A percentile compares a stretch with the other conserved stretches of the same genome.
Conservation (phyloP, 23 tunicate species). For the Oikopleura albicans region DNA sequence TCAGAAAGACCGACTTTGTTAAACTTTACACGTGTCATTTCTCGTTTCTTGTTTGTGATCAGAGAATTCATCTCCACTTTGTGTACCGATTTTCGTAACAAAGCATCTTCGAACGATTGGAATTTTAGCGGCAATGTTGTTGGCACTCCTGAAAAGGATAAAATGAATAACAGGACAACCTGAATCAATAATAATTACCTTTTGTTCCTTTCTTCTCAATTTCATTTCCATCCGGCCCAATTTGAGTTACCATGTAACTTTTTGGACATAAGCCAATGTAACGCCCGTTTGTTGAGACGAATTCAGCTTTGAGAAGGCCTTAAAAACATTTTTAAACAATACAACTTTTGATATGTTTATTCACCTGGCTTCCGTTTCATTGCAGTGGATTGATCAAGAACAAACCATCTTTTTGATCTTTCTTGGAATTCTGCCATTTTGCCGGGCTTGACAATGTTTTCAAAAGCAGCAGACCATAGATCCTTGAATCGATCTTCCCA, state of each 20-base stretch:
- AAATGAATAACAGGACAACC: too few species aligned
- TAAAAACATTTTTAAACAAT: background rate
- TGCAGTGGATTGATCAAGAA: background rate
- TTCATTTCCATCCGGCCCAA: background rate
- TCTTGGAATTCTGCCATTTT: background rate
- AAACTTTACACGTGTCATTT: background rate
- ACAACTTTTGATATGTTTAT: background rate
- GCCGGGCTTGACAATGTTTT: background rate
- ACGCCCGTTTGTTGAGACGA: background rate
- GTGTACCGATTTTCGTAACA: too few species aligned
- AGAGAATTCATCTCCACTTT: background rate
- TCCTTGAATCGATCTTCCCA: background rate
- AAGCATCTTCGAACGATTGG: too few species aligned
- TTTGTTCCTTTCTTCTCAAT: background rate
- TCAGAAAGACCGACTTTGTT: background rate
- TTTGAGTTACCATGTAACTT: background rate
- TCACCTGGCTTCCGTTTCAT: background rate
- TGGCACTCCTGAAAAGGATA: too few species aligned
- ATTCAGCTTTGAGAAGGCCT: background rate
- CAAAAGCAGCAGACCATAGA: background rate
- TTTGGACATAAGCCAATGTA: background rate
- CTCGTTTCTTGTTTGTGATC: background rate
- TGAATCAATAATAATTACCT: too few species aligned
- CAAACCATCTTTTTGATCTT: background rate
- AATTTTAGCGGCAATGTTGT: too few species aligned